Evolutionary conservation across 2,888 invertebrate genomes (phyloP).

Genomic region (Tetropium fuscum): DNA sequence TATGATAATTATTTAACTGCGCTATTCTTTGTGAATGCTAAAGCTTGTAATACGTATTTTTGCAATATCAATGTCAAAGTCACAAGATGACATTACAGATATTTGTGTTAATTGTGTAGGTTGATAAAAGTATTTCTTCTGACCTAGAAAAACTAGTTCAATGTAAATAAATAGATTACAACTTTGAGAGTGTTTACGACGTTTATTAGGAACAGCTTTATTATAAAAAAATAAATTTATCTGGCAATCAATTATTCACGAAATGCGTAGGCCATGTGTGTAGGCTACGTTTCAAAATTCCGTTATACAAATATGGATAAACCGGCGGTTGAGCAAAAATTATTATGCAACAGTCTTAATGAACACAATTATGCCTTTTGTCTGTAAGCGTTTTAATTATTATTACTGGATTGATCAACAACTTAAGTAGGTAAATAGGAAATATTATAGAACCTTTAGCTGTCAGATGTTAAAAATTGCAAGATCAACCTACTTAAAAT

Average conservation of each 20-base stretch:
- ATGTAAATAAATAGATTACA: too few species aligned
- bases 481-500: not conserved
- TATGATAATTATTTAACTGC: constrained; percentile 21
- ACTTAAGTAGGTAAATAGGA: not conserved
- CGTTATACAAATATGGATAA: constrained; percentile 38
- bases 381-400: not conserved
- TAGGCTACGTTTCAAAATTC: constrained; percentile 45
- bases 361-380: not conserved
- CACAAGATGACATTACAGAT: too few species aligned
- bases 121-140: too few species aligned
- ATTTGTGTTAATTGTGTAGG: too few species aligned
- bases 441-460: not conserved
- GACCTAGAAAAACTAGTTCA: too few species aligned
- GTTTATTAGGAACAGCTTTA: too few species aligned
- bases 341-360: constrained; percentile 25
- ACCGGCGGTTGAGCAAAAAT: constrained; percentile 27
- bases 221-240: not conserved
- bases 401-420: not conserved
- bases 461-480: too few species aligned
- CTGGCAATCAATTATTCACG: not conserved
- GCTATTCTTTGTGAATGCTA: too few species aligned
- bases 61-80: too few species aligned
- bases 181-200: too few species aligned
- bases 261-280: constrained; percentile 22
- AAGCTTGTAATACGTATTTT: too few species aligned